Evolutionary conservation across 2,888 invertebrate species (phyloP).

Genomic region (Lutraria lutraria): DNA sequence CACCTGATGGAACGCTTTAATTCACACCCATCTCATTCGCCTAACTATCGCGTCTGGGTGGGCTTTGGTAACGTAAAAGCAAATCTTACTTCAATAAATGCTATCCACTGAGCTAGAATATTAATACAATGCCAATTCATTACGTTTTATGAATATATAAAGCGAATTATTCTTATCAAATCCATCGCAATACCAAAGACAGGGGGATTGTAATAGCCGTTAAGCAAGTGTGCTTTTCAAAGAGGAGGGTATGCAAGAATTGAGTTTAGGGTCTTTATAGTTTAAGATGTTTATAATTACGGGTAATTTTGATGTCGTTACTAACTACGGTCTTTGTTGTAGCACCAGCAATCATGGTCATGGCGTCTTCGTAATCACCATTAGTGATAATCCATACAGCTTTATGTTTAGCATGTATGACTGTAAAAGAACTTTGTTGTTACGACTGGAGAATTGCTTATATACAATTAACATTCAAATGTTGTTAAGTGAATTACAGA

Average conservation of each 20-base stretch:
- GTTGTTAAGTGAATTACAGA: too few relatives aligned
- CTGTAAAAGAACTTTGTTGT: too few relatives aligned
- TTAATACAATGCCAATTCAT: conserved; percentile 17
- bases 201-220: background rate
- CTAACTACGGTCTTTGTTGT: background rate
- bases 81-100: background rate
- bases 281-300: background rate
- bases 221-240: background rate
- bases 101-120: background rate
- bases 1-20: conserved; percentile 22
- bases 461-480: too few relatives aligned
- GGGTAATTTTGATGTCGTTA: conserved; percentile 8
- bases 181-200: background rate
- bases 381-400: background rate
- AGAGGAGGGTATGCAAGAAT: background rate
- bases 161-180: background rate
- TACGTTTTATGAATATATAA: conserved; percentile 12
- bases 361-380: background rate
- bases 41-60: conserved; percentile 12
- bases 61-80: background rate
- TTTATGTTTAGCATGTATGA: background rate
- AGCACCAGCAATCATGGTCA: background rate
- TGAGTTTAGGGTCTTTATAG: background rate
- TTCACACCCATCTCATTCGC: conserved; percentile 13
- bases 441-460: too few relatives aligned